These are phyloP conservation scores for Diabrotica undecimpunctata DNA, from an alignment of 1,140 invertebrate genomes.

Conservation along the genomic window DNA sequence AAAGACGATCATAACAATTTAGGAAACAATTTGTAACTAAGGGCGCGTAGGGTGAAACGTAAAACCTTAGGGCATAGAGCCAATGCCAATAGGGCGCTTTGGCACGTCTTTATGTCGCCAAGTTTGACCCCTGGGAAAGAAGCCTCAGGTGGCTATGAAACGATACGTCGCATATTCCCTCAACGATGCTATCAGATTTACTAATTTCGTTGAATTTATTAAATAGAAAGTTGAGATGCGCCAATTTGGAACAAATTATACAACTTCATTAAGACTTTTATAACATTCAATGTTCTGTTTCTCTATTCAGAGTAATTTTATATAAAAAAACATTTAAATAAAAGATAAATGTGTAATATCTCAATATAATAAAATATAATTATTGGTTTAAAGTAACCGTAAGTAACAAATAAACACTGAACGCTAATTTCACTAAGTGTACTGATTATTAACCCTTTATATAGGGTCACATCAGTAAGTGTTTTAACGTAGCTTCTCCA, in stretches of 20 bases:
- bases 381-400: too few relatives aligned
- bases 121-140: conserved; percentile 18
- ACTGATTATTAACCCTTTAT: too few relatives aligned
- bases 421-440: too few relatives aligned
- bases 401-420: too few relatives aligned
- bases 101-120: conserved; percentile 18
- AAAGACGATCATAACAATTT: conserved; percentile 19
- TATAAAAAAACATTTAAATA: too few relatives aligned
- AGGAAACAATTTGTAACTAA: conserved; percentile 13
- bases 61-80: conserved; percentile 12
- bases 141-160: conserved; percentile 17
- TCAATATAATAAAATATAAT: too few relatives aligned
- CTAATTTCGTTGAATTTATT: conserved; percentile 14
- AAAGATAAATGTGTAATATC: too few relatives aligned
- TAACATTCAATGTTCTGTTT: too few relatives aligned
- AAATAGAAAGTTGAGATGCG: conserved; percentile 4
- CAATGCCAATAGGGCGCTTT: conserved; percentile 7
- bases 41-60: conserved; percentile 4
- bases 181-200: conserved; percentile 10
- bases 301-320: too few relatives aligned
- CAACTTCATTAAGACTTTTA: background rate
- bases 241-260: conserved; percentile 8
- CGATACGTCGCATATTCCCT: conserved; percentile 13
- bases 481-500: too few relatives aligned
- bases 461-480: too few relatives aligned